Percentiles rank a stretch among this genome's conserved stretches.
These are phyloP conservation scores for Dasysyrphus albostriatus DNA, from an alignment of 2,888 invertebrate genomes.

Conservation along the genomic window DNA sequence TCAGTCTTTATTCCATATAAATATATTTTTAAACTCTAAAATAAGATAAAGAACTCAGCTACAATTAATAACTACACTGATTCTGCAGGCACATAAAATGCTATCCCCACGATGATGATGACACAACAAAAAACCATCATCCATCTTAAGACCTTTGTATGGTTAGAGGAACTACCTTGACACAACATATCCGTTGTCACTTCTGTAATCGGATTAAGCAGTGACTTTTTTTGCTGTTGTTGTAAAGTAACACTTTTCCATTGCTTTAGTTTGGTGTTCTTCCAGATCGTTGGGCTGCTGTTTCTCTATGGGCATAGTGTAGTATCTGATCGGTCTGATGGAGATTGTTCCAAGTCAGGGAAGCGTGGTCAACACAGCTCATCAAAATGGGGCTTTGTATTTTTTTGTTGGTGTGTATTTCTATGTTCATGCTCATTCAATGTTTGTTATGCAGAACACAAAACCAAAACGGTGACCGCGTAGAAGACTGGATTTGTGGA, in stretches of 20 bases:
- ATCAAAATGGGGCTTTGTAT: conserved; percentile 25
- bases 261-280: conserved; percentile 45
- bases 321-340: conserved; percentile 35
- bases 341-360: conserved; percentile 58
- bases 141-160: conserved; percentile 44
- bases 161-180: conserved; percentile 57
- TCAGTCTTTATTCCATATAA: conserved; percentile 43
- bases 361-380: conserved; percentile 53
- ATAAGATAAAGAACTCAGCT: background rate
- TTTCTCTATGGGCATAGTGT: background rate
- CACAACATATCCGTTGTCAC: conserved; percentile 65
- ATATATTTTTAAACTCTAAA: background rate
- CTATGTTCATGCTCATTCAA: conserved; percentile 36
- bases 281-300: conserved; percentile 60
- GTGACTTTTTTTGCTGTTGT: conserved; percentile 15
- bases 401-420: background rate
- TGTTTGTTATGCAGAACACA: conserved; percentile 71
- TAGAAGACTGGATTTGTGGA: conserved; percentile 3
- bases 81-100: conserved; percentile 40
- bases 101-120: conserved; percentile 21
- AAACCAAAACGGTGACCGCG: conserved; percentile 53
- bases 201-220: conserved; percentile 68
- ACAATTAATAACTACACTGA: conserved; percentile 13
- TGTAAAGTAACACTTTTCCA: conserved; percentile 49
- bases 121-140: conserved; percentile 45